Base-by-base conservation (phyloP, 2,113 vertebrate species). In the Labeo rohita region DNA sequence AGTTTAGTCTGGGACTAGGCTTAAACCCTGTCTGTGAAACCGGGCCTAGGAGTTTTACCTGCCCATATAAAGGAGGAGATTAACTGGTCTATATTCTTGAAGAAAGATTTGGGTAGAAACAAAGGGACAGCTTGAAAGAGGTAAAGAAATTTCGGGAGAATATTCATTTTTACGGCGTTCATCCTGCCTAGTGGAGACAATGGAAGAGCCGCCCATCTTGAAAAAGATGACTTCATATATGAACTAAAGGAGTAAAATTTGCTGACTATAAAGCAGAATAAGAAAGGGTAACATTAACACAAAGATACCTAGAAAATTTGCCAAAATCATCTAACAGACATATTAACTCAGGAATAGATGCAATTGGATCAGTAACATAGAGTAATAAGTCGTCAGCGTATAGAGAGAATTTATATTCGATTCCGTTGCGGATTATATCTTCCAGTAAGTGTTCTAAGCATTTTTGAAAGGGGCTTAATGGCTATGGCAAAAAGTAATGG, bases 361-460 rank as follows among this genome's bases (percentile, higher is more conserved):
- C 16, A 34, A 70, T 43, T 49, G 82, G 63, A 45, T 84, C 34
- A 16, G 65, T 79, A 61, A 85, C 28, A 45, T 63, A 87, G 18
- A 84, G 45, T 52, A 87, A 65, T 36, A 80, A 80, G 36, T 85
- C 28, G 34, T 85, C 86, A 36, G n/a, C 49, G 12, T 80, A 86
- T 56, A 86, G 43, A 6, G 75, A 10, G 21, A 85, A 47, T 79
- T 85, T 86, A 73, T 87, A 28, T 43, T 78, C 54, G n/a, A 28
- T 56, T 50, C 63, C 75, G 16, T 70, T 68, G 4, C 36, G 49
- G 66, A 68, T 52, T 56, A 87, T 80, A 47, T 52, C 70, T 23
- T 81, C 9, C 13, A 5, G 52, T 16, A 65, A 43, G 45, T 72
- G 65, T 61, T 47, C 49, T 36, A 43, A 72, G 54, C 12, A 65